Evolutionary conservation across 2,113 vertebrate genomes (phyloP).

Genomic region (Physeter macrocephalus): DNA sequence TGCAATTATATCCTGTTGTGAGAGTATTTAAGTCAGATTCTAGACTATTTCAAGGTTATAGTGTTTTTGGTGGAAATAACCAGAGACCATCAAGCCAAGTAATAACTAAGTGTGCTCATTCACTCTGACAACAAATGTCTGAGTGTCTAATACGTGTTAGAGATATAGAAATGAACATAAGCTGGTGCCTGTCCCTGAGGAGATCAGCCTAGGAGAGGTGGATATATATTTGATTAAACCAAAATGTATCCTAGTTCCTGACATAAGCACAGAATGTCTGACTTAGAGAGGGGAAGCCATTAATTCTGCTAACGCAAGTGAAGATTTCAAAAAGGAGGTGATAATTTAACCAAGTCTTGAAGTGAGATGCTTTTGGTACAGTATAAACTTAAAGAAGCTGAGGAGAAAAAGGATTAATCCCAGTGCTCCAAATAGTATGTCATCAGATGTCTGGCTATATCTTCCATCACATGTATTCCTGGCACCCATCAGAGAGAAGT

Average conservation of each 20-base stretch:
- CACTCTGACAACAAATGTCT: neutral
- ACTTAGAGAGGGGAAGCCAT: neutral
- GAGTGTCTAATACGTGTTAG: neutral
- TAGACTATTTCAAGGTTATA: conserved; percentile 23
- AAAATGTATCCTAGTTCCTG: neutral
- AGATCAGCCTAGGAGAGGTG: neutral
- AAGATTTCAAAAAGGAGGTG: neutral
- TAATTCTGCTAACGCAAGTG: neutral
- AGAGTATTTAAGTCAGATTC: neutral
- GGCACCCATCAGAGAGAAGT: neutral
- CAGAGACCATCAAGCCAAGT: neutral
- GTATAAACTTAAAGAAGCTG: neutral
- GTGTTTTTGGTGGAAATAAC: neutral
- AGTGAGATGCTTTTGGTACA: neutral
- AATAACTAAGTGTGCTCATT: neutral
- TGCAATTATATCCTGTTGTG: neutral
- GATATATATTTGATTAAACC: neutral
- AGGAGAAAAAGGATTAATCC: neutral
- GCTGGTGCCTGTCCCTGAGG: neutral
- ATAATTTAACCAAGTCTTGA: neutral
- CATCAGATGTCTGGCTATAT: neutral
- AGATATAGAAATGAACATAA: neutral
- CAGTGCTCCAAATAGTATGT: neutral
- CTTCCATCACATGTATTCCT: neutral
- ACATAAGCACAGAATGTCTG: neutral